Percentiles rank a stretch among this genome's conserved stretches.
phyloP scores from a whole-genome alignment of 2,797 vertebrate genomes.

The Tolypeutes matacus region DNA sequence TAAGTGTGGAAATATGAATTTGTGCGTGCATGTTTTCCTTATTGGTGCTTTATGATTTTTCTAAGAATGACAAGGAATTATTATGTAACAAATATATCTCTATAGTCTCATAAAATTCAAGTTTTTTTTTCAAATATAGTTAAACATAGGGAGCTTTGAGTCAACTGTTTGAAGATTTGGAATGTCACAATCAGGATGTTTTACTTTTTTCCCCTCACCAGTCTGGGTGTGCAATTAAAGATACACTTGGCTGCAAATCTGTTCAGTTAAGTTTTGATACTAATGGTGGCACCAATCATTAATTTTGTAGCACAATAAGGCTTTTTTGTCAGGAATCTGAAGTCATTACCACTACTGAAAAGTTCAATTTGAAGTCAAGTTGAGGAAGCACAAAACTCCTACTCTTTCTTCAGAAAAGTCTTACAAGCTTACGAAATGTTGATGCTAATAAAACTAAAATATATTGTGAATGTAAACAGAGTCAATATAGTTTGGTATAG shows the following conservation, averaged over 20 bases:
- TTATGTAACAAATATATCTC: background rate
- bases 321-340: conserved; percentile 51
- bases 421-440: background rate
- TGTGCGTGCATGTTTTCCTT: background rate
- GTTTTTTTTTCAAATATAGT: background rate
- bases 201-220: background rate
- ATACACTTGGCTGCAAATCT: background rate
- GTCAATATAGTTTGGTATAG: background rate
- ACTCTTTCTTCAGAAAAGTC: background rate
- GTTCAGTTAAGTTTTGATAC: background rate
- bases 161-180: background rate
- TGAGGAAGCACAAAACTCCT: conserved; percentile 8
- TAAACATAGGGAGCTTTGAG: conserved; percentile 24
- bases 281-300: background rate
- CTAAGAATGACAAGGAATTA: background rate
- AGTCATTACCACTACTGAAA: conserved; percentile 31
- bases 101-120: background rate
- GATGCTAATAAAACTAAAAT: conserved; percentile 32
- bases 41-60: conserved; percentile 21
- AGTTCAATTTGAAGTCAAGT: background rate
- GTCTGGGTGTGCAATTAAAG: background rate
- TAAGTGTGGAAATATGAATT: background rate
- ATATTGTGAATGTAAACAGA: background rate
- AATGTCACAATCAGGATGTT: background rate
- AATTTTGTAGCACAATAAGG: background rate